phyloP scores from a whole-genome alignment of 2,797 vertebrate species.

The Diglossa cyanea region DNA sequence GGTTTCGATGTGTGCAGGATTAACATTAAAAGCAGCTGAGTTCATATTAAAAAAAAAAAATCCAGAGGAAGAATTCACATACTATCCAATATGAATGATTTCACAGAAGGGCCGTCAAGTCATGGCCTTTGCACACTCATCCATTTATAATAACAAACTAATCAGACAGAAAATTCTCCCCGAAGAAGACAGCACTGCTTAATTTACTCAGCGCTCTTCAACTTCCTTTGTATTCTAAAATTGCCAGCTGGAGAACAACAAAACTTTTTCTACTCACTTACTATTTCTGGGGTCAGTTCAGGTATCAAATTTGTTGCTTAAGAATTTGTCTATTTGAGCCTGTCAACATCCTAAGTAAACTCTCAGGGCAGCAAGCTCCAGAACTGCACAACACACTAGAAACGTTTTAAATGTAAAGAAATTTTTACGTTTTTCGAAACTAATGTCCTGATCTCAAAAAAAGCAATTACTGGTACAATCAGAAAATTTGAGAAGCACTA shows the following conservation, averaged over 20 bases:
- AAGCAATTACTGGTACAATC: not conserved
- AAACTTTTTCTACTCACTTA: not conserved
- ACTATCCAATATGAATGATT: not conserved
- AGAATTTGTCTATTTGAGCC: not conserved
- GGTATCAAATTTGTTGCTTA: not conserved
- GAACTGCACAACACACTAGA: accelerated
- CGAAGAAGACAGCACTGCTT: not conserved
- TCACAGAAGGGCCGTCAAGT: not conserved
- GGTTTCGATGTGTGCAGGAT: not conserved
- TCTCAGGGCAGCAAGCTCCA: not conserved
- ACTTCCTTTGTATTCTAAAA: not conserved
- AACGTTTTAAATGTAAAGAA: not conserved
- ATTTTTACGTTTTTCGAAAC: not conserved
- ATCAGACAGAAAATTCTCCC: not conserved
- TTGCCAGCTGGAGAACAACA: not conserved
- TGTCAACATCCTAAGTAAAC: not conserved
- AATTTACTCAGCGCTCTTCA: not conserved
- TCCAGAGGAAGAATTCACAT: not conserved
- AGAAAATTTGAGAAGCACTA: not conserved
- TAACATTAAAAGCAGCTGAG: not conserved
- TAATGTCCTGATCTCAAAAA: not conserved
- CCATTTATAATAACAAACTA: not conserved
- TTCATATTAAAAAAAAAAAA: not conserved
- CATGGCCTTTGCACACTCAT: not conserved
- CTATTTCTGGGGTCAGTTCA: not conserved